Base-by-base conservation (phyloP, 2,888 invertebrate species). In the Kuschelorhynchus macadamiae region DNA sequence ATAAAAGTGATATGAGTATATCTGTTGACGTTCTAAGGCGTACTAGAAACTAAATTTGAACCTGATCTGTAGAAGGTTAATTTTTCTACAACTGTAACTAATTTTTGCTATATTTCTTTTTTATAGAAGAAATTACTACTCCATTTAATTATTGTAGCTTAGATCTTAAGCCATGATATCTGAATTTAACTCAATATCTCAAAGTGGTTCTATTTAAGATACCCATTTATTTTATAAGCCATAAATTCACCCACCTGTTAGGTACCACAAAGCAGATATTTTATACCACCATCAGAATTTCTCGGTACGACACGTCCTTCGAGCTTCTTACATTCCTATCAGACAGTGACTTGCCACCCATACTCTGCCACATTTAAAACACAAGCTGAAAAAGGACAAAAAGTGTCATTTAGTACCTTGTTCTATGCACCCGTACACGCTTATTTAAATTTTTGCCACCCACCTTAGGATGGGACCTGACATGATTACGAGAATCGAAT, bases 191-290 rank as follows among this genome's bases (percentile, higher is more conserved):
- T 11, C 11, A 11, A 36, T 36, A 36, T 11, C 12, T 36, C 36
- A 3, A 12, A 2, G 36, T 9, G 30, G 9, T 30, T 4, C 7
- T 36, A 42, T 25, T 55, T 14, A 41, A 20, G 25, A 25, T 20
- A n/a, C 14, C 21, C 41, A 25, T 25, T 55, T 47, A 47, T 25
- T 47, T 47, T 55, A 55, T 55, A 39, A 55, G 25, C 63, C 39
- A 63, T 63, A 63, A 62, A 62, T 62, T 62, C 36, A 63, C 55
- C 49, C 63, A 63, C 63, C 63, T 63, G 63, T 52, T 55, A 39
- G 47, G 33, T 32, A 52, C 42, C 33, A 50, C 52, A 61, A 52
- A 61, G 61, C 41, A 52, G 33, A 32, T 16, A 52, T 62, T 55
- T 63, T 56, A 47, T 62, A 53, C 30, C 46, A 33, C 55, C 49